Evolutionary conservation across 2,113 vertebrate species (phyloP), one percentile per base, ranked within the genome.

Genomic region (Paralichthys olivaceus): DNA sequence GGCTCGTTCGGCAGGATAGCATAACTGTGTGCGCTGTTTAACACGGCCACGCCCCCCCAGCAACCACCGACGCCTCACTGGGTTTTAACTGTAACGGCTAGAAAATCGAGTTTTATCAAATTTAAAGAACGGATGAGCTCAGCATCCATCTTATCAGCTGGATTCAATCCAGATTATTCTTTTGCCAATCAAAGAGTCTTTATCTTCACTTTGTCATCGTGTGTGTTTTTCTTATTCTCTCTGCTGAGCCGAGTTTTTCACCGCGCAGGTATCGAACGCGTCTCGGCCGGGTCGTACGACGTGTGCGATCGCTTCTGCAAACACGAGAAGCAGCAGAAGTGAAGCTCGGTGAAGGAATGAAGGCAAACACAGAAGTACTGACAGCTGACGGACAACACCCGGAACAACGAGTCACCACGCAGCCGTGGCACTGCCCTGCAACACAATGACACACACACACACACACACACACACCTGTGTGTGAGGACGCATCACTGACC

Each of bases 371-470:
- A 82, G 22, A 75, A 57, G 80, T 23, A 58, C 19, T 47, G 78
- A 73, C 56, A 45, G 23, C 45, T 53, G 34, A 53, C 68, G 43
- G 65, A 66, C 74, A 68, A 78, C 75, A 73, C 75, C 84, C 63
- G 45, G 40, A 61, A 72, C 23, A 47, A 64, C 47, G 63, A 61
- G 25, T 34, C 75, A 25, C 9, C 55, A 49, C 49, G 47, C 49
- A 63, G 45, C 23, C 20, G 17, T n/a, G 40, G 20, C 23, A 49
- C 32, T 13, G 49, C 25, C 25, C 32, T 34, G 4, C 57, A 37
- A 22, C 28, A 37, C 11, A 4, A 43, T 0, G 4, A 61, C 17
- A n/a, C 45, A 56, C 28, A 29, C 13, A 49, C 47, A 49, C 47
- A 49, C 7, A 43, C 8, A 3, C 40, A 43, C 40, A 47, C 49